Base-by-base conservation (phyloP, 2,797 vertebrate species). In the Acestrorhynchus altus region DNA sequence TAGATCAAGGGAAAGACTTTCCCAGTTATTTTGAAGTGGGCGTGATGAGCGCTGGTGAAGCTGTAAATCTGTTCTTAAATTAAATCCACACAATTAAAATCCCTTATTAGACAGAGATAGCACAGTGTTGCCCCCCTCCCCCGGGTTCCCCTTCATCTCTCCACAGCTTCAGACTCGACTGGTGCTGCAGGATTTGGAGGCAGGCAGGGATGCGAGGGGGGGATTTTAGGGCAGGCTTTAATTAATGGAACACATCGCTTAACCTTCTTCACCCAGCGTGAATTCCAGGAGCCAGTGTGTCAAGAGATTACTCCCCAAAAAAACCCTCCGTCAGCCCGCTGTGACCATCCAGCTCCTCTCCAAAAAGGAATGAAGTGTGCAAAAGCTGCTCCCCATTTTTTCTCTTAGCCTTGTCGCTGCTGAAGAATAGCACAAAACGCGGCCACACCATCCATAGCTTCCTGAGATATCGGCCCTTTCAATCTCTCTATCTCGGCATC, bases 91-190 rank as follows among this genome's bases (percentile, higher is more conserved):
- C 78, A 72, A 82, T 87, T 82, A 79, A 86, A 86, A 88, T 81
- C 72, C 77, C 74, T 87, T 87, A 86, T 89, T 89, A 87, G 82
- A 83, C 26, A 61, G 81, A 81, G 83, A 81, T 81, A 81, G 65
- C 78, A 73, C 52, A 87, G 73, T 39, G 67, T 78, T 84, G 66
- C 84, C 76, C 46, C 28, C 40, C 64, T 39, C 51, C 39, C 13
- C 69, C 54, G 70, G 80, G 56, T 66, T 71, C 61, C 79, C 83
- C 79, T 85, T 72, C 56, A 77, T 86, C 81, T 72, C 77, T 73
- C 28, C 47, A 79, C 47, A 83, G 72, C 73, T 20, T 61, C 39
- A 73, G 42, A 56, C 20, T 47, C 31, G 8, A 26, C 44, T 28
- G 40, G 42, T 51, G 40, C 42, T 31, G 46, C 47, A 72, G 52